Percentiles rank a stretch among this genome's conserved stretches.
These are phyloP conservation scores for Phalera bucephala DNA, from an alignment of 2,888 invertebrate genomes.

Conservation along the genomic window DNA sequence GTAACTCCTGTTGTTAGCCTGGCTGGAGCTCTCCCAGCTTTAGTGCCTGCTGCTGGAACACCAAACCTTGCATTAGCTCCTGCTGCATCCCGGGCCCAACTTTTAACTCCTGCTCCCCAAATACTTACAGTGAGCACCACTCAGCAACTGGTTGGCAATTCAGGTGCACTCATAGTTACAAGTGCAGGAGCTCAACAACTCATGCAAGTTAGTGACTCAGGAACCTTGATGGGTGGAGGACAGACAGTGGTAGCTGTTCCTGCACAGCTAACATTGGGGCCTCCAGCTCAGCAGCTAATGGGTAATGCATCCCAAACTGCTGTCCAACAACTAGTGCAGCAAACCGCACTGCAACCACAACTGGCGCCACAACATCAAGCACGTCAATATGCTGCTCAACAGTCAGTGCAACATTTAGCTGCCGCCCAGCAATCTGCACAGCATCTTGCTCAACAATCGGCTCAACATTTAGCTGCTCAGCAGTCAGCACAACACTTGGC, in stretches of 20 bases:
- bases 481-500: conserved; percentile 50
- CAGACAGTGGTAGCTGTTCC: conserved; percentile 77
- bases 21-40: conserved; percentile 66
- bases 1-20: conserved; percentile 76
- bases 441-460: conserved; percentile 56
- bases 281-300: conserved; percentile 67
- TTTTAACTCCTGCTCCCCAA: conserved; percentile 74
- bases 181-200: conserved; percentile 78
- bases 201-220: conserved; percentile 80
- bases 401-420: conserved; percentile 66
- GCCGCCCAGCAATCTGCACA: conserved; percentile 56
- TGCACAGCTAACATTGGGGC: conserved; percentile 70
- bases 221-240: conserved; percentile 74
- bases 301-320: conserved; percentile 66
- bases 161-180: conserved; percentile 74
- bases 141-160: conserved; percentile 74
- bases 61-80: conserved; percentile 70
- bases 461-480: conserved; percentile 51
- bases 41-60: conserved; percentile 68
- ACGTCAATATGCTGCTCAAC: conserved; percentile 63
- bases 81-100: conserved; percentile 70
- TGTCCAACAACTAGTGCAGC: conserved; percentile 72
- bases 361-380: conserved; percentile 67
- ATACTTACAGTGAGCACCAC: conserved; percentile 76
- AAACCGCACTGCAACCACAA: conserved; percentile 65